phyloP scores from a whole-genome alignment of 2,113 vertebrate genomes.

The Nycticryphes semicollaris region DNA sequence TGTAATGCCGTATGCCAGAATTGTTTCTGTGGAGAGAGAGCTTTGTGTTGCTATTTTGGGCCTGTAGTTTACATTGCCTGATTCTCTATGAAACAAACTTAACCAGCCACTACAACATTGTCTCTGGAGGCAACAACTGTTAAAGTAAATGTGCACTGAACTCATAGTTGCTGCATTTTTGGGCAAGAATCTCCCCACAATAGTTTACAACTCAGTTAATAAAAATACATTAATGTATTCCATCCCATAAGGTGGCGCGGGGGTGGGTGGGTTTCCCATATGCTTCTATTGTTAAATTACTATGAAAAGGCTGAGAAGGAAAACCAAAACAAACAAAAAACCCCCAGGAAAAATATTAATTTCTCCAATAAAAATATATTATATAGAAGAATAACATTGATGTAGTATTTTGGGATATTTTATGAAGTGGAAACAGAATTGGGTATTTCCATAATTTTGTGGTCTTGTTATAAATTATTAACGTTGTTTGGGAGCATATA shows the following conservation, averaged over 20 bases:
- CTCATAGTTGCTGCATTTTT: background rate
- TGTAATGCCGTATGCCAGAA: background rate
- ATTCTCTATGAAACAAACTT: background rate
- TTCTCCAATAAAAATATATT: background rate
- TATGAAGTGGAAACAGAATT: background rate
- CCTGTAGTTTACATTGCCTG: conserved; percentile 18
- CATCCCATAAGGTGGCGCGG: background rate
- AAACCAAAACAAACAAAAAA: background rate
- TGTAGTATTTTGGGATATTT: background rate
- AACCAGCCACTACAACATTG: background rate
- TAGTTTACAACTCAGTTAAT: background rate
- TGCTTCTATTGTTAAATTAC: background rate
- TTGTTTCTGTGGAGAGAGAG: conserved; percentile 1
- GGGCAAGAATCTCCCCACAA: background rate
- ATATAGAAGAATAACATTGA: background rate
- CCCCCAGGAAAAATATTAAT: background rate
- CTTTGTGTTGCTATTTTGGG: conserved; percentile 28
- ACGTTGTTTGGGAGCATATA: background rate
- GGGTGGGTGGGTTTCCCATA: background rate
- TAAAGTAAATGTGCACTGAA: background rate
- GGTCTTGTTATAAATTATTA: background rate
- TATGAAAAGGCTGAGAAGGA: background rate
- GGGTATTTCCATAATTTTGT: background rate
- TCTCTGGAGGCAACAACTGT: background rate
- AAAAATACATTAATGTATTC: background rate